Evolutionary conservation across 1,140 invertebrate genomes (phyloP).

Genomic region (Eupeodes corollae): DNA sequence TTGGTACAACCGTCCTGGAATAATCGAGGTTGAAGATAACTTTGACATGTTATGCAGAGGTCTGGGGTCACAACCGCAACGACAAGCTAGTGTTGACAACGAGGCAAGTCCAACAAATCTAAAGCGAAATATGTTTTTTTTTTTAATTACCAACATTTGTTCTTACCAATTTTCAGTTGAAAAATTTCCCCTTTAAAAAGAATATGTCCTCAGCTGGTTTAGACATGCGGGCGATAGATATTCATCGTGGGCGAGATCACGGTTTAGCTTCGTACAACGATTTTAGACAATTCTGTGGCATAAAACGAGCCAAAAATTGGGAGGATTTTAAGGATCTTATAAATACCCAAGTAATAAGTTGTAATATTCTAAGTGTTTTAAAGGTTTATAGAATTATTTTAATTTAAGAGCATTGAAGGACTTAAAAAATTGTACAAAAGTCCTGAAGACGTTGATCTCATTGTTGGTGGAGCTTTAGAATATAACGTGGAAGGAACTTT

Average conservation of each 20-base stretch:
- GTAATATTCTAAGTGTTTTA: background rate
- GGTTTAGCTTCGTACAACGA: conserved; percentile 74
- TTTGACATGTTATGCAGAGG: conserved; percentile 63
- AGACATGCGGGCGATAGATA: conserved; percentile 73
- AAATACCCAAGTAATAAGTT: conserved; percentile 44
- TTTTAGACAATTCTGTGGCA: conserved; percentile 66
- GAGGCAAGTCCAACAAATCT: conserved; percentile 37
- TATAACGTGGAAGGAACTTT: conserved; percentile 60
- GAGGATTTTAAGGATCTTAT: conserved; percentile 67
- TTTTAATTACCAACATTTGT: background rate
- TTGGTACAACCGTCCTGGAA: conserved; percentile 58
- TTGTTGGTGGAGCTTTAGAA: conserved; percentile 78
- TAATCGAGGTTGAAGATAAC: conserved; percentile 48
- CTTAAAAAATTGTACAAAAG: conserved; percentile 20
- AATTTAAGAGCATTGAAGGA: conserved; percentile 20
- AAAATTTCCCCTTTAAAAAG: conserved; percentile 60
- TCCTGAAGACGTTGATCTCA: conserved; percentile 80
- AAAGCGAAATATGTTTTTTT: no score
- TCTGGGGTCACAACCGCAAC: conserved; percentile 55
- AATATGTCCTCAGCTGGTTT: conserved; percentile 55
- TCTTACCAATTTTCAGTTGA: conserved; percentile 44
- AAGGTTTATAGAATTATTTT: background rate
- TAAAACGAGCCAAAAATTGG: conserved; percentile 59
- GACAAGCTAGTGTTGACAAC: conserved; percentile 54
- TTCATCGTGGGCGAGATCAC: conserved; percentile 82